phyloP scores from a whole-genome alignment of 2,888 invertebrate species.

The Pecten maximus region DNA sequence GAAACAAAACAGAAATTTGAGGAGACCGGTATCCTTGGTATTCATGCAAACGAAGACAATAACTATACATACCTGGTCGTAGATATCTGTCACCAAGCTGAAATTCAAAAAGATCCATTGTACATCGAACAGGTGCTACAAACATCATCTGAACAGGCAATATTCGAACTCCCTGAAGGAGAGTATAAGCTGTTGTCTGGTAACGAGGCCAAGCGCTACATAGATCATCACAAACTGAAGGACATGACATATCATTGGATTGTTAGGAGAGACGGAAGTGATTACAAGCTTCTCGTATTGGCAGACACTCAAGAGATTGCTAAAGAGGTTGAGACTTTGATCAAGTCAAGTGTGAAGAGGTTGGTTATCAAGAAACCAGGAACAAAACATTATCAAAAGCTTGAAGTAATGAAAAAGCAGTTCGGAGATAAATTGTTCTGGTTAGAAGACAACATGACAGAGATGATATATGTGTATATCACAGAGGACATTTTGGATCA shows the following conservation, averaged over 20 bases:
- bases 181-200: not conserved
- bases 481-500: not conserved
- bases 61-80: not conserved
- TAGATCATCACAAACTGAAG: not conserved
- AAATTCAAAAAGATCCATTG: not conserved
- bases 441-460: not conserved
- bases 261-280: not conserved
- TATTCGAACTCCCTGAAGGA: not conserved
- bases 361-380: not conserved
- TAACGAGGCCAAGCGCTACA: not conserved
- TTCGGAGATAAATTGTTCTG: not conserved
- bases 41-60: not conserved
- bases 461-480: not conserved
- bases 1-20: not conserved
- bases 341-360: not conserved
- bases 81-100: not conserved
- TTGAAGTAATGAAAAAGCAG: not conserved
- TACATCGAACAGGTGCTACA: not conserved
- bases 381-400: not conserved
- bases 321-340: not conserved
- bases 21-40: not conserved
- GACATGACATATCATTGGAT: not conserved
- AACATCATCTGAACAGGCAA: not conserved
- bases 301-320: not conserved
- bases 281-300: not conserved